Evolutionary conservation across 2,888 invertebrate species (phyloP).

Genomic region (Mythimna impura): DNA sequence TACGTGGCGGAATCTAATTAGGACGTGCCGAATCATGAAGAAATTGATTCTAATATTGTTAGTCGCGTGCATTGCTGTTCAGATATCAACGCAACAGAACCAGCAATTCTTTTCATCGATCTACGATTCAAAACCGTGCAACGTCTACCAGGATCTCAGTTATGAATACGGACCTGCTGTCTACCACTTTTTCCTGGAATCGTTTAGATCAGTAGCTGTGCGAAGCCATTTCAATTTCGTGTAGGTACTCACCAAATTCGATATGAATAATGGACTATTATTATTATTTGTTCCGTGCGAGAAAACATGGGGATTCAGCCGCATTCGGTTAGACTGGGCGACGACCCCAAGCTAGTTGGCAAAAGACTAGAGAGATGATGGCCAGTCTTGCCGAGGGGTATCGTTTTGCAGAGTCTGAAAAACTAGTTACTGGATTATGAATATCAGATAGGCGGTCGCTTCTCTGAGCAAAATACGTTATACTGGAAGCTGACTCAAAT

Average conservation of each 20-base stretch:
- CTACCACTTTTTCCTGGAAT: conserved; percentile 24
- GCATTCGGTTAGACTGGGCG: too few species aligned
- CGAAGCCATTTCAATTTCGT: conserved; percentile 45
- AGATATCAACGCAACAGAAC: conserved; percentile 28
- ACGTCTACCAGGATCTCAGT: conserved; percentile 12
- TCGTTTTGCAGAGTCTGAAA: too few species aligned
- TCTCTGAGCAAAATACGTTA: too few species aligned
- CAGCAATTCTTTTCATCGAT: not conserved
- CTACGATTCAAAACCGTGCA: conserved; percentile 5
- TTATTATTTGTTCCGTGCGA: too few species aligned
- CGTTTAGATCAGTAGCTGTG: conserved; percentile 12
- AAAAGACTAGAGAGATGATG: too few species aligned
- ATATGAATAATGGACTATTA: too few species aligned
- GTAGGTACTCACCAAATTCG: conserved; percentile 39
- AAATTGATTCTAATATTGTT: conserved; percentile 12
- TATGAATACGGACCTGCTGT: conserved; percentile 15
- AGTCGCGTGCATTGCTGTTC: conserved; percentile 10
- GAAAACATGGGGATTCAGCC: too few species aligned
- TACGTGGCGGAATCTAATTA: not conserved
- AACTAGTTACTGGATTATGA: too few species aligned
- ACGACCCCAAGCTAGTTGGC: too few species aligned
- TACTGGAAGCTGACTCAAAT: too few species aligned
- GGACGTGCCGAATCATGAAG: conserved; percentile 42
- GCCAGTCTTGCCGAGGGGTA: too few species aligned
- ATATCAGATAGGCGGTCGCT: too few species aligned